Percentiles rank a stretch among this genome's conserved stretches.
These are phyloP conservation scores for Campoplex nolae DNA, from an alignment of 2,888 invertebrate genomes.

Conservation along the genomic window DNA sequence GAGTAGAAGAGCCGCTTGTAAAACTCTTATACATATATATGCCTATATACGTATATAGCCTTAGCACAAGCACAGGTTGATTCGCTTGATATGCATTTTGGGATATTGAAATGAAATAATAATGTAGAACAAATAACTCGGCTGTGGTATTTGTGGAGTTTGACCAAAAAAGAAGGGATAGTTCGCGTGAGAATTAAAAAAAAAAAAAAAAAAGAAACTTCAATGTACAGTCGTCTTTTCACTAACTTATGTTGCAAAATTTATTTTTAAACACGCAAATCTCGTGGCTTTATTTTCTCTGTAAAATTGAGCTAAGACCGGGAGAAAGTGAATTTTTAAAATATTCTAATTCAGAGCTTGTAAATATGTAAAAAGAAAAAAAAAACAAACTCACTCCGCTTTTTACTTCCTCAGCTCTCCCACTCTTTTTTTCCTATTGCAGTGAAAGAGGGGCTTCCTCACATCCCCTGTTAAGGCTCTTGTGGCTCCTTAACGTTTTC, in stretches of 20 bases:
- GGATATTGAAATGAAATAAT: neutral
- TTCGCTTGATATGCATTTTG: neutral
- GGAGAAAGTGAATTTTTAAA: neutral
- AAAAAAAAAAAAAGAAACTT: neutral
- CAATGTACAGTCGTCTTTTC: neutral
- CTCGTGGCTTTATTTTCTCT: neutral
- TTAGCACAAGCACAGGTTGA: neutral
- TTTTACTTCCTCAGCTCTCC: neutral
- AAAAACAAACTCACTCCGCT: neutral
- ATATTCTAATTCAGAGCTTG: neutral
- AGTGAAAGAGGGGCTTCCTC: too few relatives aligned
- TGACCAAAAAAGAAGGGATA: neutral
- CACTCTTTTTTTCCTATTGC: neutral
- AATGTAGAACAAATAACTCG: neutral
- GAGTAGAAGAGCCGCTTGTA: slow-evolving; percentile 1
- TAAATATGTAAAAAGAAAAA: slow-evolving; percentile 3
- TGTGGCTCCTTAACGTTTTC: slow-evolving; percentile 33
- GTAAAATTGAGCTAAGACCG: neutral
- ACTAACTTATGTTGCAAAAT: neutral
- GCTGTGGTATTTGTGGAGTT: neutral
- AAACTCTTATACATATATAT: neutral
- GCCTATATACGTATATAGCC: too few relatives aligned
- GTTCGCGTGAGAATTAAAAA: neutral
- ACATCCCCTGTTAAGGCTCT: neutral
- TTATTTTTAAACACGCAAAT: neutral